Conservation (phyloP, 2,797 vertebrate genomes). For the Diplodus sargus region DNA sequence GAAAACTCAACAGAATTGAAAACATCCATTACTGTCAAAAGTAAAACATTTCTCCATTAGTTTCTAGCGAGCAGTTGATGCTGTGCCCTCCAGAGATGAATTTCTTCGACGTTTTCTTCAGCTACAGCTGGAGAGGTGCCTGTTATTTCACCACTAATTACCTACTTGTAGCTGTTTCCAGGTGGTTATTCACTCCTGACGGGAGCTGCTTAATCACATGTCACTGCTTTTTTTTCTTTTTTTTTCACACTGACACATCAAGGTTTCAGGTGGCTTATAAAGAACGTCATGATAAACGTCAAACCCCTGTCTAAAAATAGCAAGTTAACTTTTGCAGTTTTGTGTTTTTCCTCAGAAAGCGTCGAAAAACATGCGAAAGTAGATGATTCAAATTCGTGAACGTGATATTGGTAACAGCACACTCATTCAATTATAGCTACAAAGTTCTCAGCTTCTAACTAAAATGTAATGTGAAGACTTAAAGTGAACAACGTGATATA, state of each 20-base stretch:
- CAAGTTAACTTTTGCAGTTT: background rate
- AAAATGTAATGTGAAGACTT: background rate
- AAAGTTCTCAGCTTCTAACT: background rate
- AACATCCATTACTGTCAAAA: constrained; percentile 33
- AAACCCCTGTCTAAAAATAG: background rate
- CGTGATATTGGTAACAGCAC: background rate
- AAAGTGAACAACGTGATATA: background rate
- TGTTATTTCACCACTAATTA: constrained; percentile 55
- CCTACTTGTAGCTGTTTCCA: constrained; percentile 52
- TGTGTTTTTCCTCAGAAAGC: background rate
- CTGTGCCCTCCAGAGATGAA: constrained; percentile 14
- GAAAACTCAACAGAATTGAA: constrained; percentile 13
- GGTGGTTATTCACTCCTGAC: constrained; percentile 33
- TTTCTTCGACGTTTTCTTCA: constrained; percentile 23
- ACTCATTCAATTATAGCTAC: background rate
- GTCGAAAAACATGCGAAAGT: background rate
- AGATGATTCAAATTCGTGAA: background rate
- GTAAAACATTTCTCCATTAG: constrained; percentile 25
- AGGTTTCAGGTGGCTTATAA: no score
- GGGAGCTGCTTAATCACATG: constrained; percentile 26
- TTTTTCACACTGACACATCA: background rate
- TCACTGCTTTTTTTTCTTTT: constrained; percentile 23
- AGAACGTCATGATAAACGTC: no score
- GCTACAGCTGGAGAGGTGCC: constrained; percentile 29
- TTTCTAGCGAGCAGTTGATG: constrained; percentile 13